Base-by-base conservation (phyloP, 2,888 invertebrate species). In the Anarsia innoxiella region DNA sequence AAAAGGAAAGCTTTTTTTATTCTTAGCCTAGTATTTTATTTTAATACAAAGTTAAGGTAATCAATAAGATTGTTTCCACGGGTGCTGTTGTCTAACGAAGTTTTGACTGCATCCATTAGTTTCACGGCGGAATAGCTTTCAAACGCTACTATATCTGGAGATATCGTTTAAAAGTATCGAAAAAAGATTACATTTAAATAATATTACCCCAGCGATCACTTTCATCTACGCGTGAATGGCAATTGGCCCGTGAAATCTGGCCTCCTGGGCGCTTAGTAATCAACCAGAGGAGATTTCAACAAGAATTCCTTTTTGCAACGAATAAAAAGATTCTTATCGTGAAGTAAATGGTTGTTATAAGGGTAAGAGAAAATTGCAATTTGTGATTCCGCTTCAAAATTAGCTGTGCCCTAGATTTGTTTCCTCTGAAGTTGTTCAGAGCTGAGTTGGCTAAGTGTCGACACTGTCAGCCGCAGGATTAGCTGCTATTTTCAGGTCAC, bases 131-230 rank as follows among this genome's bases (percentile, higher is more conserved):
- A 30, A 25, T 31, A 8, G 19, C 12, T 38, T 45, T 47, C 51
- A 46, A 54, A 49, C 51, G 45, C n/a, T 49, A 42, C 45, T 53
- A 51, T 49, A 47, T 56, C 53, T n/a, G n/a, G n/a, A 58, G 59
- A 57, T 57, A 54, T 53, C 56, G 65, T 64, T 72, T 63, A 71
- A 68, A 72, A 74, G 77, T 80, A 82, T 82, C 74, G 80, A 79
- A 76, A 82, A 82, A 77, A 82, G 73, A 80, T 83, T 72, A 80
- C 82, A 79, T 82, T 82, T 80, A 82, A 82, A 83, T 79, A 83
- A 84, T 78, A 82, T 77, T 73, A 80, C 83, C 83, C 83, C 45
- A 63, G 82, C 65, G 83, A 78, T 80, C 82, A 80, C 72, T 84
- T 80, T 72, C 66, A 61, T 59, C 67, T 67, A 69, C 72, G 72